A percentile compares a stretch with the other conserved stretches of the same genome.
Evolutionary conservation across 1,140 invertebrate genomes (phyloP).

Genomic region (Drepana arcuata): DNA sequence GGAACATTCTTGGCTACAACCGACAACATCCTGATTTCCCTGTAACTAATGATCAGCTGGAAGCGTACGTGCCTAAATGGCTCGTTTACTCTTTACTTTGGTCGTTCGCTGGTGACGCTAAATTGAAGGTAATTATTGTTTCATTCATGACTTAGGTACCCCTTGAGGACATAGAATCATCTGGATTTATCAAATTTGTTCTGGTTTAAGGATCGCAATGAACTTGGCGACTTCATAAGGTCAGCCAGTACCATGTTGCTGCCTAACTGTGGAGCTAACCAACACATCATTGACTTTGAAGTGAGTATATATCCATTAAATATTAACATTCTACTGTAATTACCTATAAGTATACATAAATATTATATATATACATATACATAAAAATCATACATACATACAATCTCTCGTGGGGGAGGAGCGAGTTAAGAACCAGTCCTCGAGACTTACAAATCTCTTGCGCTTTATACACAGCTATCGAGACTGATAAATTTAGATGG

Average conservation of each 20-base stretch:
- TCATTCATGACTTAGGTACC: neutral
- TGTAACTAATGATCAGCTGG: slow-evolving; percentile 91
- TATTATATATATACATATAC: too few species aligned
- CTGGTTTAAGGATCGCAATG: slow-evolving; percentile 74
- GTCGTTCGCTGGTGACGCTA: slow-evolving; percentile 98
- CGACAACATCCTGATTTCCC: slow-evolving; percentile 95
- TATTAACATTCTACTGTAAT: too few species aligned
- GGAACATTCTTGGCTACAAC: slow-evolving; percentile 95
- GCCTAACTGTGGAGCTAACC: slow-evolving; percentile 81
- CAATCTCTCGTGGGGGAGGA: too few species aligned
- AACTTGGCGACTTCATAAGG: slow-evolving; percentile 96
- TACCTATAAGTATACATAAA: too few species aligned
- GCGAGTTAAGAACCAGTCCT: too few species aligned
- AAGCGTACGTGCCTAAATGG: slow-evolving; percentile 94
- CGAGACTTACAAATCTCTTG: too few species aligned
- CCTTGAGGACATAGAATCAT: slow-evolving; percentile 2
- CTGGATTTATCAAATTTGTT: neutral
- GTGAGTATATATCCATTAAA: too few species aligned
- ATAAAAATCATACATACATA: too few species aligned
- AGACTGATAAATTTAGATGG: too few species aligned
- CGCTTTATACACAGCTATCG: too few species aligned
- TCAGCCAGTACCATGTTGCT: slow-evolving; percentile 95
- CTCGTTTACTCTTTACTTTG: slow-evolving; percentile 94
- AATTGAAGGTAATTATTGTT: slow-evolving; percentile 84
- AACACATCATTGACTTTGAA: slow-evolving; percentile 97